Base-by-base conservation (phyloP, 2,797 vertebrate species). In the Catharus ustulatus region DNA sequence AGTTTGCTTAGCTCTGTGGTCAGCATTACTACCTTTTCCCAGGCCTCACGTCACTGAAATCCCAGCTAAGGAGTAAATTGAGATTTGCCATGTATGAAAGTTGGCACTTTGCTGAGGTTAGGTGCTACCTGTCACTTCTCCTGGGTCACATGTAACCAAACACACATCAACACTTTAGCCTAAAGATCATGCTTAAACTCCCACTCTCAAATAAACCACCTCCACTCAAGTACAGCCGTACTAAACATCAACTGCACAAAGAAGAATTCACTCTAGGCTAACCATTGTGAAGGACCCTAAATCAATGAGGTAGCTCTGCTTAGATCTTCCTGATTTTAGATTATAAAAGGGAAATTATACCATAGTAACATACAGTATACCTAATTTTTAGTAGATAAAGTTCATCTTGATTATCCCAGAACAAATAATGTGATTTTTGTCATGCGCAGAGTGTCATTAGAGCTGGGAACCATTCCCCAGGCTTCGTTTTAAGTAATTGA, bases 201-300 rank as follows among this genome's bases (percentile, higher is more conserved):
- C n/a, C 40, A 54, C 10, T 36, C 51, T 40, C 38, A 45, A 63
- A 80, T 21, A 62, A 84, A 38, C 21, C 38, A n/a, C 10, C 4
- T 2, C 4, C 26, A 29, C 23, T 10, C 4, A 32, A 46, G 11
- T 12, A 59, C 0, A 61, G 30, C 43, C 63, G 12, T 32, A 51
- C 43, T 42, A 21, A 68, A 59, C 17, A 61, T 32, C 36, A 85
- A 17, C 32, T 43, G 24, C 51, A 58, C 30, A 66, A 76, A 77
- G 74, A 24, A 2, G 15, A 62, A 40, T 54, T 76, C 71, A 42
- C 36, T 72, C 34, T 51, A 4, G 38, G 46, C n/a, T 78, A 69
- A 29, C 26, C 36, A 21, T 7, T 58, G 23, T 30, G 38, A 63
- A 72, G 30, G 11, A 62, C 11, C 8, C n/a, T 77, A 68, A 71